phyloP scores from a whole-genome alignment of 2,888 invertebrate genomes.

The Gymnosoma rotundatum region DNA sequence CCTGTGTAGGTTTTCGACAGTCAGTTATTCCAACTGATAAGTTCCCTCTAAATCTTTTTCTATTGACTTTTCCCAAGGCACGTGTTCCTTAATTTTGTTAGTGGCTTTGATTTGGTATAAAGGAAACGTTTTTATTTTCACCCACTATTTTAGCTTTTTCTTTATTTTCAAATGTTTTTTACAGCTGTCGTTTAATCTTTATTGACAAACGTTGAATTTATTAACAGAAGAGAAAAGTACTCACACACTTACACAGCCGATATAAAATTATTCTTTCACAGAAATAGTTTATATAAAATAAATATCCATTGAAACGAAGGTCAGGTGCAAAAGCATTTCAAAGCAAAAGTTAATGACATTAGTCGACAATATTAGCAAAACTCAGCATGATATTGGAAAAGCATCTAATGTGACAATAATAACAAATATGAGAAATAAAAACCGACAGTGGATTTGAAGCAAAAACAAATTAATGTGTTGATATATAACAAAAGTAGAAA shows the following conservation, averaged over 20 bases:
- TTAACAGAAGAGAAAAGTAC: conserved; percentile 9
- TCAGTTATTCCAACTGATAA: conserved; percentile 8
- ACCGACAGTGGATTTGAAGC: too few species aligned
- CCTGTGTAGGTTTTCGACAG: conserved; percentile 5
- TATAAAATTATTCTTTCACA: neutral
- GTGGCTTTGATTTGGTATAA: neutral
- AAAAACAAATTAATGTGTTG: too few species aligned
- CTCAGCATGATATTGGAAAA: too few species aligned
- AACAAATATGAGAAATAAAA: too few species aligned
- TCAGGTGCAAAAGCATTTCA: neutral
- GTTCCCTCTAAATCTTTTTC: conserved; percentile 21
- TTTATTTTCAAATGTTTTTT: conserved; percentile 46
- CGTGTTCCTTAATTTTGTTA: neutral
- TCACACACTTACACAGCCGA: neutral
- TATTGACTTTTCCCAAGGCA: conserved; percentile 44
- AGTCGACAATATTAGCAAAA: too few species aligned
- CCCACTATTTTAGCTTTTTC: neutral
- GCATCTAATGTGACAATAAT: too few species aligned
- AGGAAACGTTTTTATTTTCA: neutral
- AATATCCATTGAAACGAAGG: conserved; percentile 5
- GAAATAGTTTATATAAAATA: conserved; percentile 18
- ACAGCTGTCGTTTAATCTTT: conserved; percentile 67
- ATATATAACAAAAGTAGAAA: too few species aligned
- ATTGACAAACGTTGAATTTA: conserved; percentile 62
- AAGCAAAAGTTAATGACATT: neutral